Evolutionary conservation across 2,797 vertebrate species (phyloP).

Genomic region (Neostethus bicornis): DNA sequence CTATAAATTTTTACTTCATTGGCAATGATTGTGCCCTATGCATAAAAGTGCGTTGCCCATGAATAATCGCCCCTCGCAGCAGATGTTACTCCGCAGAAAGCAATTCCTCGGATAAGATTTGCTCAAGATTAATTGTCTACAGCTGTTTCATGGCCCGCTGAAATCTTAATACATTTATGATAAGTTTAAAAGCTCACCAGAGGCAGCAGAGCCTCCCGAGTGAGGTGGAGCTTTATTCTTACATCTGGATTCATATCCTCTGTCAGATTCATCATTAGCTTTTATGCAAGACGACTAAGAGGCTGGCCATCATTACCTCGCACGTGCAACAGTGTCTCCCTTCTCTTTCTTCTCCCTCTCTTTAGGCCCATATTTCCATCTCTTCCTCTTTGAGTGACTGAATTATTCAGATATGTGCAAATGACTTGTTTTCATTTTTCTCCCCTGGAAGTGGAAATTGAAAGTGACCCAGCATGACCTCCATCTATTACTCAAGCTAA

Average conservation of each 20-base stretch:
- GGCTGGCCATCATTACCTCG: conserved; percentile 84
- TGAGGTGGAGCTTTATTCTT: conserved; percentile 88
- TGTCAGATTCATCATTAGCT: conserved; percentile 90
- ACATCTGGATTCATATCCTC: conserved; percentile 97
- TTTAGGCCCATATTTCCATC: conserved; percentile 48
- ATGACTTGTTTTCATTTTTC: conserved; percentile 99
- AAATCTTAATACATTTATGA: conserved; percentile 99
- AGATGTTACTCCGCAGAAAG: conserved; percentile 96
- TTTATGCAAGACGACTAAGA: conserved; percentile 79
- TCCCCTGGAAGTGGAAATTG: conserved; percentile 96
- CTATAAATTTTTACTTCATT: conserved; percentile 99
- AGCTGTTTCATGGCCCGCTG: conserved; percentile 99
- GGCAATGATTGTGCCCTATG: conserved; percentile 92
- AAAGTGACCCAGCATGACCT: conserved; percentile 95
- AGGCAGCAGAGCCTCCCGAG: conserved; percentile 89
- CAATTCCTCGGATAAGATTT: conserved; percentile 98
- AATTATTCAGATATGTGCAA: conserved; percentile 99
- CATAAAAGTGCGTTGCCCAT: conserved; percentile 91
- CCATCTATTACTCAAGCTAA: conserved; percentile 96
- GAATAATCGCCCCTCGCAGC: conserved; percentile 94
- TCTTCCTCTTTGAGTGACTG: conserved; percentile 68
- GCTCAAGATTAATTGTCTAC: conserved; percentile 99
- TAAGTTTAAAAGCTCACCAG: conserved; percentile 97
- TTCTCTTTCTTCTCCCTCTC: conserved; percentile 57
- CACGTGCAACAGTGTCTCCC: conserved; percentile 76